phyloP scores from a whole-genome alignment of 2,797 vertebrate species.

The Margarornis squamiger region DNA sequence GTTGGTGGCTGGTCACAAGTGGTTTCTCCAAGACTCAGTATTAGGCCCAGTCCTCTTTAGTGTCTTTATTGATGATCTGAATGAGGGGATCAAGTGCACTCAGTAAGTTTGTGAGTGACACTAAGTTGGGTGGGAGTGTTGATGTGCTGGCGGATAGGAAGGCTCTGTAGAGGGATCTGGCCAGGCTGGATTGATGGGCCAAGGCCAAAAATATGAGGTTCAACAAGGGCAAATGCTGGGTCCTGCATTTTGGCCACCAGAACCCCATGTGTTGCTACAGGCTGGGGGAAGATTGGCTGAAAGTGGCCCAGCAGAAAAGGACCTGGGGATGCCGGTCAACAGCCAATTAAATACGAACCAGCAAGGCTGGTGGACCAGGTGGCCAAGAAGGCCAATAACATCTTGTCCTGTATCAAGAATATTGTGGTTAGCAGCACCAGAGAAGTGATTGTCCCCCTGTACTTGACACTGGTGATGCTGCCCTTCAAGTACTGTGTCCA shows the following conservation, averaged over 20 bases:
- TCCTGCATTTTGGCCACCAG: not conserved
- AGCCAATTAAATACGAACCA: not conserved
- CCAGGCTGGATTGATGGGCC: not conserved
- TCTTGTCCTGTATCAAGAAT: not conserved
- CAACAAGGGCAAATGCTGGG: not conserved
- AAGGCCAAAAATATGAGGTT: not conserved
- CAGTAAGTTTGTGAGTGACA: not conserved
- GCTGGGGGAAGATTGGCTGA: not conserved
- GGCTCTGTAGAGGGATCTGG: not conserved
- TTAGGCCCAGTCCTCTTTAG: not conserved
- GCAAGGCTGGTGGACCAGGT: not conserved
- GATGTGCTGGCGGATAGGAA: not conserved
- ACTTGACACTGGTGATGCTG: accelerated
- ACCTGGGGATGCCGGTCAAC: not conserved
- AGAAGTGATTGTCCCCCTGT: not conserved
- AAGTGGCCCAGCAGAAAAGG: not conserved
- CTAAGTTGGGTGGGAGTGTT: not conserved
- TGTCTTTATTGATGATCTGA: not conserved
- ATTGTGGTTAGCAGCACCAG: not conserved
- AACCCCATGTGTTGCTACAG: not conserved
- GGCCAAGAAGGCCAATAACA: not conserved
- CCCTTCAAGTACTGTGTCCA: too few species aligned
- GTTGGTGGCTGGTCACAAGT: not conserved
- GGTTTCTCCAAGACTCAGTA: not conserved
- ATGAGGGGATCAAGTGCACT: not conserved